Evolutionary conservation across 2,797 vertebrate genomes (phyloP).

Genomic region (Sciurus vulgaris): DNA sequence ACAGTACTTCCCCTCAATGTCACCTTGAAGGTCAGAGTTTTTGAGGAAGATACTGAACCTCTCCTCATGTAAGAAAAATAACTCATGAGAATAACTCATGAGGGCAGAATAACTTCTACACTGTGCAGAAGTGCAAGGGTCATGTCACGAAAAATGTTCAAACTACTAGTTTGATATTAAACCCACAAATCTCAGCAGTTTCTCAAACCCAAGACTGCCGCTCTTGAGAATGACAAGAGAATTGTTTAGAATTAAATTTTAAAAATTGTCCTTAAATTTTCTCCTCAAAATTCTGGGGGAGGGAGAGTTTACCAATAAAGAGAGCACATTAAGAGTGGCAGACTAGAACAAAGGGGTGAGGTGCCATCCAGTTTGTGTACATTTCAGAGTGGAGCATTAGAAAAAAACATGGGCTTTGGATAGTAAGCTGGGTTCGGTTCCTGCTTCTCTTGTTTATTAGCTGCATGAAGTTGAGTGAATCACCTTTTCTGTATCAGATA

Average conservation of each 20-base stretch:
- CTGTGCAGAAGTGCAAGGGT: not conserved
- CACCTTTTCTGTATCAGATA: not conserved
- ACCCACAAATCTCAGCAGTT: not conserved
- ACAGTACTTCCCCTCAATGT: not conserved
- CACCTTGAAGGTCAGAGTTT: not conserved
- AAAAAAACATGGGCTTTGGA: not conserved
- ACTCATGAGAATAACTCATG: not conserved
- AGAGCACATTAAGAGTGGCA: not conserved
- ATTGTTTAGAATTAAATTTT: not conserved
- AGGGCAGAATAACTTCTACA: no score
- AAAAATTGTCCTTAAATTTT: not conserved
- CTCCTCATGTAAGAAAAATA: not conserved
- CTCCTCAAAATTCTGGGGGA: constrained; percentile 1
- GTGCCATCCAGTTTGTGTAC: not conserved
- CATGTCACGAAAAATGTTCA: not conserved
- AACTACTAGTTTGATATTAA: not conserved
- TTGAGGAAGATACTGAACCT: constrained; percentile 26
- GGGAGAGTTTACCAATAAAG: not conserved
- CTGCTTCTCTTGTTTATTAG: not conserved
- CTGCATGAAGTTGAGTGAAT: not conserved
- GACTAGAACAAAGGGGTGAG: not conserved
- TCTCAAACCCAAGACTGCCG: not conserved
- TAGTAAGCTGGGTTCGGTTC: not conserved
- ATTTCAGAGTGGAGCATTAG: not conserved
- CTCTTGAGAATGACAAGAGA: not conserved